Evolutionary conservation across 2,888 invertebrate genomes (phyloP).

Genomic region (Schrankia costaestrigalis): DNA sequence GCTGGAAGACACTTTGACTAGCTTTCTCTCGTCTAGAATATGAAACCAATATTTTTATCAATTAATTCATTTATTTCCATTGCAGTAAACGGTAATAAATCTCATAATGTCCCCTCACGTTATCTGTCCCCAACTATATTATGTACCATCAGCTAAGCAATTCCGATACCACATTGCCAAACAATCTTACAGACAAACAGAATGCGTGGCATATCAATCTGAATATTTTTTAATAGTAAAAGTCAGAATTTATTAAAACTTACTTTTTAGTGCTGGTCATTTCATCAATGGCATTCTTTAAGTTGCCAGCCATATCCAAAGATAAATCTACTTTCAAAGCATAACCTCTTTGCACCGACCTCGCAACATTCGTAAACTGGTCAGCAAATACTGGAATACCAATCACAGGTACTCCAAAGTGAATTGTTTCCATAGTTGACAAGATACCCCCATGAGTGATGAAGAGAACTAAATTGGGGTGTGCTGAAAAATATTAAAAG

Average conservation of each 20-base stretch:
- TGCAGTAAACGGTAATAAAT: too few relatives aligned
- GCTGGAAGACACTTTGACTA: too few relatives aligned
- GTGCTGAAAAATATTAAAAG: constrained; percentile 4
- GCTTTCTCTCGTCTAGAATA: too few relatives aligned
- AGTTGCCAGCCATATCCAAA: constrained; percentile 18
- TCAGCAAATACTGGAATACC: constrained; percentile 40
- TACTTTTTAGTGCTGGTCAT: constrained; percentile 24
- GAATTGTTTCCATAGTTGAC: constrained; percentile 8
- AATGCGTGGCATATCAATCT: neutral
- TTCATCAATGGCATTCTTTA: constrained; percentile 31
- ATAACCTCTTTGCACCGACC: constrained; percentile 33
- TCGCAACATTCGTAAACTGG: constrained; percentile 34
- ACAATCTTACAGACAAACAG: neutral
- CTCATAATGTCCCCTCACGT: too few relatives aligned
- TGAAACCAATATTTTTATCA: too few relatives aligned
- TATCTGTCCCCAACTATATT: too few relatives aligned
- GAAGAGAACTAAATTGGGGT: constrained; percentile 6
- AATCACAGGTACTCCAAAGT: constrained; percentile 32
- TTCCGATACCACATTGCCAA: too few relatives aligned
- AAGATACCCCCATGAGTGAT: constrained; percentile 8
- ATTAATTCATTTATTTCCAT: too few relatives aligned
- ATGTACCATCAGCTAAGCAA: too few relatives aligned
- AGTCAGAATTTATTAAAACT: constrained; percentile 8
- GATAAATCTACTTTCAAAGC: constrained; percentile 31
- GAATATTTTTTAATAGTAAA: neutral